phyloP scores from a whole-genome alignment of 1,140 invertebrate genomes.

The Phthorimaea operculella region DNA sequence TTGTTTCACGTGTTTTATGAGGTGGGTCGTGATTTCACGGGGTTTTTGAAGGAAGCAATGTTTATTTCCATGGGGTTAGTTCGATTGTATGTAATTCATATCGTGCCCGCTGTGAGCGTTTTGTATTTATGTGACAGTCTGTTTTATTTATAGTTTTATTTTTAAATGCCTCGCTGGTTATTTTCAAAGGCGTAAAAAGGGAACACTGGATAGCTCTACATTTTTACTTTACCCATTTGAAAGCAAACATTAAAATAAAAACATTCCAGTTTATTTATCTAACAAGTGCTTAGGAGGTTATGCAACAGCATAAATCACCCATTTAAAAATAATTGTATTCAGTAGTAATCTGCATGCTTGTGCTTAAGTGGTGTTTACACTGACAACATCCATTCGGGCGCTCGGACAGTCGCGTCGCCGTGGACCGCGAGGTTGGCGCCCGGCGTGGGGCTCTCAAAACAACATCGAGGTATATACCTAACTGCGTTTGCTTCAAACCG shows the following conservation, averaged over 20 bases:
- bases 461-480: constrained; percentile 16
- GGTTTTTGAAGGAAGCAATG: constrained; percentile 21
- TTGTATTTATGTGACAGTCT: constrained; percentile 34
- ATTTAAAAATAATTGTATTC: constrained; percentile 1
- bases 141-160: constrained; percentile 32
- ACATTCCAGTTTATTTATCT: too few species aligned
- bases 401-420: constrained; percentile 12
- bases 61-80: constrained; percentile 20
- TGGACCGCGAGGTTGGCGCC: constrained; percentile 16
- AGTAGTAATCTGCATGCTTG: not conserved
- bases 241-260: too few species aligned
- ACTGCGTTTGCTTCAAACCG: not conserved
- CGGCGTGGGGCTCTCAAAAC: constrained; percentile 28
- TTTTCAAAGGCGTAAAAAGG: too few species aligned
- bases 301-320: not conserved
- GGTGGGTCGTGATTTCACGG: constrained; percentile 61
- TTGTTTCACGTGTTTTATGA: constrained; percentile 67
- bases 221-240: too few species aligned
- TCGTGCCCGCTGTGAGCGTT: constrained; percentile 32
- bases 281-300: not conserved
- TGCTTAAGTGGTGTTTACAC: constrained; percentile 36
- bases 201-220: too few species aligned
- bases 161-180: not conserved
- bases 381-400: constrained; percentile 41
- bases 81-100: constrained; percentile 46